Evolutionary conservation across 2,888 invertebrate species (phyloP).

Genomic region (Tetramorium bicarinatum): DNA sequence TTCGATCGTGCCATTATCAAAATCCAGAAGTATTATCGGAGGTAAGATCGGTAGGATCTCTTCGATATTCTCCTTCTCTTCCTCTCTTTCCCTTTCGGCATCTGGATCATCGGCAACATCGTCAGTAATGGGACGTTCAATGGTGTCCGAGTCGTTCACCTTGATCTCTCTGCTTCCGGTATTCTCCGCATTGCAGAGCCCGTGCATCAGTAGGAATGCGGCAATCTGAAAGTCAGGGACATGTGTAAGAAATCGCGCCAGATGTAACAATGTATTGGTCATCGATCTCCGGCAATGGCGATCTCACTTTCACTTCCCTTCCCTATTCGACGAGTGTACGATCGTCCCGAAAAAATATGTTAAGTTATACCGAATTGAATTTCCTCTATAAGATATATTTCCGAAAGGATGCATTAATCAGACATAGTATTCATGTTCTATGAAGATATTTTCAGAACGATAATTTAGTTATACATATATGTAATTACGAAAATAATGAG

Average conservation of each 20-base stretch:
- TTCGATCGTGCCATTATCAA: conserved; percentile 79
- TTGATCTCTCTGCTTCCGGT: conserved; percentile 46
- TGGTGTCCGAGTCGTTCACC: conserved; percentile 18
- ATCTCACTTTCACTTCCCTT: conserved; percentile 81
- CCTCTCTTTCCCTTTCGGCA: neutral
- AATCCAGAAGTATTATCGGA: conserved; percentile 83
- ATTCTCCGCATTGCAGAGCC: conserved; percentile 60
- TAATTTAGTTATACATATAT: neutral
- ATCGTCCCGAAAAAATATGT: conserved; percentile 17
- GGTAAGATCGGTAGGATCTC: conserved; percentile 80
- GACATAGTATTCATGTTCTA: neutral
- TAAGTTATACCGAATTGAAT: neutral
- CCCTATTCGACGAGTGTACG: conserved; percentile 14
- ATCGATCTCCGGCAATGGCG: conserved; percentile 74
- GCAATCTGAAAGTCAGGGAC: conserved; percentile 78
- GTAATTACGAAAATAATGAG: neutral
- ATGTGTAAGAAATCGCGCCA: conserved; percentile 55
- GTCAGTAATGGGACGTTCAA: neutral
- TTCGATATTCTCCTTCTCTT: conserved; percentile 22
- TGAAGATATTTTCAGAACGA: neutral
- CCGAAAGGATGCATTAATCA: neutral
- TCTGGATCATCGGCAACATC: neutral
- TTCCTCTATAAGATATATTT: neutral
- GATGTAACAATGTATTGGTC: conserved; percentile 61
- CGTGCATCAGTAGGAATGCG: conserved; percentile 74